Base-by-base conservation (phyloP, 2,113 vertebrate species). In the Nothobranchius furzeri region DNA sequence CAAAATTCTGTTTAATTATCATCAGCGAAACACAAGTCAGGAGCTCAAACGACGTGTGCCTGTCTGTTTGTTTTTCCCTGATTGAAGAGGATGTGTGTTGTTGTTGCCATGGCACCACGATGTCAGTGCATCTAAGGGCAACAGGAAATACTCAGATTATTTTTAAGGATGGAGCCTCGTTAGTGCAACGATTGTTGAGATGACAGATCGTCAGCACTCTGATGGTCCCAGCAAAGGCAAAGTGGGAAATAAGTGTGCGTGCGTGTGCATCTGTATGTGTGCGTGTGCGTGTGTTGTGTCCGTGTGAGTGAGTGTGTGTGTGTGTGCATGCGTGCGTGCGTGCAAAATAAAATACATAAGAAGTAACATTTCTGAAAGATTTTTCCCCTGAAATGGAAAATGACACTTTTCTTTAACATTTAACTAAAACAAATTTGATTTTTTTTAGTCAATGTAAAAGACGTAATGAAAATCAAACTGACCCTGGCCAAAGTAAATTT, bases 61-160 rank as follows among this genome's bases (percentile, higher is more conserved):
- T 30, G 30, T 4, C 30, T 71, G 2, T 45, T 30, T 30, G 30
- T 30, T 30, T 59, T 24, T 17, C 20, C 70, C 14, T 64, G 15
- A 66, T 2, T 5, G 14, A 24, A 64, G 56, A 65, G 12, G 54
- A 12, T 56, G 17, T 66, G 15, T 63, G 5, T 25, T 15, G 12
- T 42, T 56, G 70, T 82, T 84, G 70, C 62, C 37, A 69, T 66
- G 62, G 24, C 48, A 25, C 12, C 30, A 15, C 12, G n/a, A 7
- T 57, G 47, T 50, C 48, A 64, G 36, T 14, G 60, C 56, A 63
- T 4, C 56, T 36, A 52, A 14, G 3, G 63, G 54, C 66, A 80
- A 78, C 66, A 64, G 47, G 59, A 64, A 58, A 68, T 48, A 63
- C 69, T 79, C 64, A 50, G 73, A 66, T 52, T 74, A 59, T 48